phyloP scores from a whole-genome alignment of 2,797 vertebrate species.

The Scomberomorus guttatus region DNA sequence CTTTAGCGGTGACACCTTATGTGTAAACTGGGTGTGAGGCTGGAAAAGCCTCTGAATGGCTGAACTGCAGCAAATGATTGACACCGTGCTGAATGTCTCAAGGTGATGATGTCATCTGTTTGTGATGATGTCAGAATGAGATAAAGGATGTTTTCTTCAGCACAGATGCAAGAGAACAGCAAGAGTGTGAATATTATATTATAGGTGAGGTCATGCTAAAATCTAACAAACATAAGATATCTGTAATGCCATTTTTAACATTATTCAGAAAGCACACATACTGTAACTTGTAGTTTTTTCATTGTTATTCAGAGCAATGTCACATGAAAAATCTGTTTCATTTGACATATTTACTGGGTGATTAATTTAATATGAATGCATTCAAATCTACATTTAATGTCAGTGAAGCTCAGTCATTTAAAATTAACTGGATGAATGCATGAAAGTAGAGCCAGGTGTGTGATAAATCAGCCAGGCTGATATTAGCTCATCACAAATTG shows the following conservation, averaged over 20 bases:
- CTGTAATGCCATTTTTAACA: not conserved
- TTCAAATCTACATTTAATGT: not conserved
- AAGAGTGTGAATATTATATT: no score
- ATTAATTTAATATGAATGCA: not conserved
- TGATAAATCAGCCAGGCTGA: no score
- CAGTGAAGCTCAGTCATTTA: not conserved
- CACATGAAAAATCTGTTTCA: not conserved
- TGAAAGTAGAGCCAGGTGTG: not conserved
- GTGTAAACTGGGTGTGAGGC: constrained; percentile 36
- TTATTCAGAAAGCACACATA: not conserved
- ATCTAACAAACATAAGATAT: no score
- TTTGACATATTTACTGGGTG: not conserved
- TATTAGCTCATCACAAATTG: not conserved
- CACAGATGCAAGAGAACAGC: no score
- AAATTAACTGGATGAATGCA: not conserved
- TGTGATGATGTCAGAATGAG: constrained; percentile 8
- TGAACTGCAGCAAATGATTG: constrained; percentile 19
- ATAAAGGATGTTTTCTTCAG: no score
- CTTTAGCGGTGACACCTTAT: constrained; percentile 44
- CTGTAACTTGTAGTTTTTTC: not conserved
- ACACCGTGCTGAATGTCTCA: not conserved
- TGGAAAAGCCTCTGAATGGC: constrained; percentile 20
- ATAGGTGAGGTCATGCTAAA: no score
- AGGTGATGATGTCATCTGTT: constrained; percentile 23
- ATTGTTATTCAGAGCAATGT: not conserved